Base-by-base conservation (phyloP, 2,888 invertebrate genomes). In the Rhamphomyia laevipes region DNA sequence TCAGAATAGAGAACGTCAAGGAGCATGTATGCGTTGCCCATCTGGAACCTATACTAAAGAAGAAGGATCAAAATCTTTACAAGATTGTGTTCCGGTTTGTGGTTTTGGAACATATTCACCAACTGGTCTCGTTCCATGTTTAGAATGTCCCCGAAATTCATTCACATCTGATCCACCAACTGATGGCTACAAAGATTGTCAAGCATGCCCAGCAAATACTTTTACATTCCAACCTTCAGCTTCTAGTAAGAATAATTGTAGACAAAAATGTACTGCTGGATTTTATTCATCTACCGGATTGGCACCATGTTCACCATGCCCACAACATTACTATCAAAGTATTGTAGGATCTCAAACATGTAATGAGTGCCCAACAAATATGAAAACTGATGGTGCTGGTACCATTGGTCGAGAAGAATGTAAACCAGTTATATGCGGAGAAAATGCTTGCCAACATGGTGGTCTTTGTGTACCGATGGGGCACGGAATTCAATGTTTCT, bases 91-190 rank as follows among this genome's bases (percentile, higher is more conserved):
- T 46, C 93, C 95, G 2, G 93, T 94, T 12, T 96, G 95, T 63
- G 95, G 95, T 17, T 93, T 86, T 63, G 96, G 96, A 51, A 95
- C 94, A 18, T 95, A 92, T 68, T 94, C 93, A 2, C 91, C 91
- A 42, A 93, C 92, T 15, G 94, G 94, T 43, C 75, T 95, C 58
- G 91, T 91, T 5, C 90, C 94, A 17, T 96, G 96, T 64, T 74
- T 92, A 51, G 92, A 94, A 67, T 96, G 96, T 70, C 90, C 94
- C 3, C 78, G 90, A 57, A 92, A 93, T 63, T 92, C 91, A 54
- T 95, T 83, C 68, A 88, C 88, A 1, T 80, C 82, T 1, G 85
- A 87, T 67, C 92, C 93, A 52, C 92, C 93, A 12, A 79, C 84
- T 2, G 89, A 87, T 48, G 93, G 93, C 21, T 93, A 86, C 68